Conservation (phyloP, 2,113 vertebrate genomes). For the Poeciliopsis prolifica region DNA sequence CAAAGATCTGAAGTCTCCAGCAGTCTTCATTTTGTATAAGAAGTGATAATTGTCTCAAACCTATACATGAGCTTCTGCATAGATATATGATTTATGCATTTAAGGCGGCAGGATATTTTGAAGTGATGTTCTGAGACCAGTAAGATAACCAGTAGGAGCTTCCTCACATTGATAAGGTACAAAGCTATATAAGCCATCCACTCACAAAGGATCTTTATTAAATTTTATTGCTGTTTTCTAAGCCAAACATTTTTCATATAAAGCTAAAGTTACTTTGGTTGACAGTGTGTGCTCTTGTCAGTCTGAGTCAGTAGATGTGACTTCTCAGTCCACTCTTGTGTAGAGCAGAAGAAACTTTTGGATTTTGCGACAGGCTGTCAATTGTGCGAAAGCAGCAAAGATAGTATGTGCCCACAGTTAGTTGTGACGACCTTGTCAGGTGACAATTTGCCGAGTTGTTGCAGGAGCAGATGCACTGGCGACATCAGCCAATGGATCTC, state of each 20-base stretch:
- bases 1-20: background rate
- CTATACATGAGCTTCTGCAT: background rate
- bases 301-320: too few species aligned
- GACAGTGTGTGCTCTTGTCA: background rate
- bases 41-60: background rate
- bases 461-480: too few species aligned
- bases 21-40: background rate
- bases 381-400: background rate
- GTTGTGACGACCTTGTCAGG: background rate
- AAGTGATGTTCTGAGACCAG: background rate
- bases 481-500: too few species aligned
- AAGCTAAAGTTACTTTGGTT: background rate
- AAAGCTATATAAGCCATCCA: background rate
- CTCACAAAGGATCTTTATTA: background rate
- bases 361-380: background rate
- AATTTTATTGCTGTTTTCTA: background rate
- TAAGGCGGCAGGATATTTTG: background rate
- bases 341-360: background rate
- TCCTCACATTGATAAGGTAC: background rate
- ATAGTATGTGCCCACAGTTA: background rate
- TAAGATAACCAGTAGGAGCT: background rate
- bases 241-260: background rate
- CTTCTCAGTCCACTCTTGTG: background rate
- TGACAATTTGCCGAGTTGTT: background rate
- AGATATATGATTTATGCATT: background rate